Percentiles rank a stretch among this genome's conserved stretches.
These are phyloP conservation scores for Gambusia yucatana DNA, from an alignment of 2,797 vertebrate genomes.

Conservation along the genomic window DNA sequence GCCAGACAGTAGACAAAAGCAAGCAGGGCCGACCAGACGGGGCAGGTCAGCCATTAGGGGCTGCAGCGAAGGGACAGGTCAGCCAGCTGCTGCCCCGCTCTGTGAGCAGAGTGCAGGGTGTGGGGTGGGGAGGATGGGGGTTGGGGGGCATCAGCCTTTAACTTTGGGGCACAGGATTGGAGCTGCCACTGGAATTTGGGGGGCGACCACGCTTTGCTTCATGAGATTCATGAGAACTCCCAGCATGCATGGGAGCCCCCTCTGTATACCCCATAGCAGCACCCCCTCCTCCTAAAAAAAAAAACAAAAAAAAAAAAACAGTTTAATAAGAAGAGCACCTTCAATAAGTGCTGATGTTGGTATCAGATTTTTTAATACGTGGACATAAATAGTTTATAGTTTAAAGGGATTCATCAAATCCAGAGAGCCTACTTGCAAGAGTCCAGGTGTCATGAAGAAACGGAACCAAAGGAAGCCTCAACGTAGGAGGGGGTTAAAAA, in stretches of 20 bases:
- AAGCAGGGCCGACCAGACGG: constrained; percentile 89
- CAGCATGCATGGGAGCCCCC: constrained; percentile 35
- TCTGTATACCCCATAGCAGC: too few relatives aligned
- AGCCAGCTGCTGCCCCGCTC: constrained; percentile 87
- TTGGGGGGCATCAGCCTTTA: constrained; percentile 41
- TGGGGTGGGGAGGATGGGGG: constrained; percentile 12
- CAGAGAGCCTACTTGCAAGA: background rate
- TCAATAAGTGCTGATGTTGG: background rate
- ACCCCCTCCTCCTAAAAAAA: background rate
- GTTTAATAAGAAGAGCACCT: background rate
- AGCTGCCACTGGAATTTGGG: constrained; percentile 53
- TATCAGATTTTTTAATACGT: background rate
- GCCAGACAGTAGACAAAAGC: constrained; percentile 96
- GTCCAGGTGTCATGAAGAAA: constrained; percentile 7
- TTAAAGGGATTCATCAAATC: background rate
- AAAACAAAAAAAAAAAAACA: background rate
- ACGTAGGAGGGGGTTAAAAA: constrained; percentile 52
- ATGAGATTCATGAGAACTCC: constrained; percentile 70
- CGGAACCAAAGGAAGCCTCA: constrained; percentile 45
- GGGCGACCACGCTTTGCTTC: constrained; percentile 76
- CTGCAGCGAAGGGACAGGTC: constrained; percentile 85
- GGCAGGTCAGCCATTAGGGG: constrained; percentile 88
- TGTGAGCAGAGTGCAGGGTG: constrained; percentile 43
- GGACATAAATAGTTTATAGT: background rate
- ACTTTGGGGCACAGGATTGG: constrained; percentile 40